Evolutionary conservation across 2,797 vertebrate species (phyloP), one percentile per base, ranked within the genome.

Genomic region (Phoebastria nigripes): DNA sequence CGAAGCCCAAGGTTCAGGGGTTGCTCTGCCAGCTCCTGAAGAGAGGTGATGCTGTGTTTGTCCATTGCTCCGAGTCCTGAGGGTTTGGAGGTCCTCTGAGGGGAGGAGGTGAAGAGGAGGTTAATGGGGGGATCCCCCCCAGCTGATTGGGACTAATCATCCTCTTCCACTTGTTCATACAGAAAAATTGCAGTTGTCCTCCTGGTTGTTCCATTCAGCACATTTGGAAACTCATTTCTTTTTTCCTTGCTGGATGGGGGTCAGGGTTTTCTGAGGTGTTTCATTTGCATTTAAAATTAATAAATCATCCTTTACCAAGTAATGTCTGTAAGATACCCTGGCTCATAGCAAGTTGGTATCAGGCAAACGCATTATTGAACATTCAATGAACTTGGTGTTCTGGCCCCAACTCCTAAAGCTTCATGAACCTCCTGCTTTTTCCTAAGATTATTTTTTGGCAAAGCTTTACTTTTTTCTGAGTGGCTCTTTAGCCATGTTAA

Each of bases 1-100:
- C 3, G 4, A 49, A 35, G 59, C 41, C 29, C 22, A 5, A 11
- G 33, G 56, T 9, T 29, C 41, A 12, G 41, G 35, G 19, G 8
- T 9, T 15, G 28, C n/a, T 35, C 24, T 54, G 41, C 47, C 49
- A 16, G 17, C 42, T 26, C 29, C 9, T 5, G 47, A 11, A 8
- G n/a, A 13, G 74, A 22, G 44, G 33, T 2, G n/a, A 15, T 21
- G 6, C 58, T 15, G 9, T 10, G 39, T 7, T 55, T 37, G 1
- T 6, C 1, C 4, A 0, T 3, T 2, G 21, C 41, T 33, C 42
- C 1, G 37, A 12, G 39, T 13, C 4, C 4, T 3, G 22, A 28
- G 66, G 51, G n/a, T 11, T 3, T 15, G 51, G 33, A 8, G 41
- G 21, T 11, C 44, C 52, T 11, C 13, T 7, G 15, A 12, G 44